Evolutionary conservation across 2,797 vertebrate genomes (phyloP).

Genomic region (Pterois miles): DNA sequence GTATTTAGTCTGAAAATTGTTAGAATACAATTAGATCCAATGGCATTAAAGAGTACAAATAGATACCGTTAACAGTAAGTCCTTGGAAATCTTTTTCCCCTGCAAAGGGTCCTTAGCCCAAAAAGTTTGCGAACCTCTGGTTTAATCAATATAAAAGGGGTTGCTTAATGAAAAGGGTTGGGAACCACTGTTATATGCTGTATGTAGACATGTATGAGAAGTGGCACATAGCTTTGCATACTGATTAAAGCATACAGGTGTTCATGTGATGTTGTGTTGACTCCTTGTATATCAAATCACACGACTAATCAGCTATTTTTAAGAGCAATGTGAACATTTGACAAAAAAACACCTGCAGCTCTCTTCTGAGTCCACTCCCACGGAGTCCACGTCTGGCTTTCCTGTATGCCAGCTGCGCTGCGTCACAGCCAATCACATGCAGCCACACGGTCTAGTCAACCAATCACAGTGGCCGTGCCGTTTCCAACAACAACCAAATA

Average conservation of each 20-base stretch:
- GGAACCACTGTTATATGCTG: too few relatives aligned
- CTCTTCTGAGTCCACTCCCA: conserved; percentile 6
- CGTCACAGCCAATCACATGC: conserved; percentile 78
- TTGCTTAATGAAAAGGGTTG: too few relatives aligned
- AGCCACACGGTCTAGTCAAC: conserved; percentile 82
- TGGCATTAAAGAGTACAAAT: too few relatives aligned
- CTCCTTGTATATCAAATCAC: not conserved
- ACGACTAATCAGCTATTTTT: not conserved
- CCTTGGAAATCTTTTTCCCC: rapidly evolving
- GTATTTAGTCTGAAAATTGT: too few relatives aligned
- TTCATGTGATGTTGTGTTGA: not conserved
- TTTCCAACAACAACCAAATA: conserved; percentile 74
- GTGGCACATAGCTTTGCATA: not conserved
- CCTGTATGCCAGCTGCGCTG: not conserved
- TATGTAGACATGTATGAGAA: not conserved
- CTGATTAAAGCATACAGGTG: not conserved
- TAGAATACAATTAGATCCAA: too few relatives aligned
- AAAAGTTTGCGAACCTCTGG: too few relatives aligned
- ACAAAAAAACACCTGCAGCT: conserved; percentile 32
- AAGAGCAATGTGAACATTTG: not conserved
- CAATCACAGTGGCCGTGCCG: conserved; percentile 70
- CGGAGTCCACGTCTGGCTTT: conserved; percentile 62
- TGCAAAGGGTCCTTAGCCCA: rapidly evolving
- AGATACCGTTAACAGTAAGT: too few relatives aligned
- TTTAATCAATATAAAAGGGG: too few relatives aligned